Percentiles rank a stretch among this genome's conserved stretches.
These are phyloP conservation scores for Ametastegia equiseti DNA, from an alignment of 2,888 invertebrate species.

Conservation along the genomic window DNA sequence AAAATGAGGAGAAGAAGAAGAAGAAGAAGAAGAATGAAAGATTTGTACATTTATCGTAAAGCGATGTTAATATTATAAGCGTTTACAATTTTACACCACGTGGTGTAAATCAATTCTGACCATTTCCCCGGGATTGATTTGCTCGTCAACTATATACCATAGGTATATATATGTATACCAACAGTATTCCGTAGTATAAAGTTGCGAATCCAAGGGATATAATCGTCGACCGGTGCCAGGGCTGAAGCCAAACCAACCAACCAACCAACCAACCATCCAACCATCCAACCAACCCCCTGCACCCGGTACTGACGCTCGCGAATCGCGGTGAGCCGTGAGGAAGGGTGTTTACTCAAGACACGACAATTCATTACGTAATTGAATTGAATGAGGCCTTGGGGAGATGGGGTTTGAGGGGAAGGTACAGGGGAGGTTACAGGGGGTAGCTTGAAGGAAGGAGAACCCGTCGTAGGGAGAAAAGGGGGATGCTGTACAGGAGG, in stretches of 20 bases:
- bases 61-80: not conserved
- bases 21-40: not conserved
- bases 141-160: not conserved
- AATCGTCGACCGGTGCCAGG: conserved; percentile 6
- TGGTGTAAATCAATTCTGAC: not conserved
- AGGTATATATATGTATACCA: no score
- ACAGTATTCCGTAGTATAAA: no score
- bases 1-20: not conserved
- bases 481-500: conserved; percentile 23
- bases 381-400: conserved; percentile 72
- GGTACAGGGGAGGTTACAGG: not conserved
- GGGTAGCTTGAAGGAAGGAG: conserved; percentile 26
- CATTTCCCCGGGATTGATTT: not conserved
- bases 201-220: conserved; percentile 8
- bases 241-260: not conserved
- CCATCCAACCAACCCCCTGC: conserved; percentile 14
- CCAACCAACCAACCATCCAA: no score
- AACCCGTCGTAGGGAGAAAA: not conserved
- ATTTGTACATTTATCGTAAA: not conserved
- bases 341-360: conserved; percentile 75
- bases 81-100: no score
- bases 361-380: conserved; percentile 77
- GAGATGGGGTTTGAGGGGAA: conserved; percentile 15
- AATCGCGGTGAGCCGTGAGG: conserved; percentile 70
- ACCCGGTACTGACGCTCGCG: conserved; percentile 54